phyloP scores from a whole-genome alignment of 2,113 vertebrate species.

The Cavia porcellus region DNA sequence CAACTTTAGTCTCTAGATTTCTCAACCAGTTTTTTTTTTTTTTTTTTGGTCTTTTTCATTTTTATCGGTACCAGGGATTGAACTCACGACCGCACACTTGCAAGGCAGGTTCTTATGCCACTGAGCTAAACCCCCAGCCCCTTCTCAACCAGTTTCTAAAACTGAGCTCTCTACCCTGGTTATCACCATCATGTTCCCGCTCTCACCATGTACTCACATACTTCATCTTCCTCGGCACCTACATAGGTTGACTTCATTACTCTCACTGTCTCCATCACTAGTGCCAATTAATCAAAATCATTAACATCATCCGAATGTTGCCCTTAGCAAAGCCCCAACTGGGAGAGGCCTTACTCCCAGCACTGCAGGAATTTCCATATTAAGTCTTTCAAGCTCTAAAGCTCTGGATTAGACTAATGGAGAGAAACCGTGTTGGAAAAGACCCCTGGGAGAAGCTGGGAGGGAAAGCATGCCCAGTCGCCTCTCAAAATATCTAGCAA shows the following conservation, averaged over 20 bases:
- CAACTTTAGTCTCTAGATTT: neutral
- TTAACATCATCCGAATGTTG: constrained; percentile 70
- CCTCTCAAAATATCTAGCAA: constrained; percentile 83
- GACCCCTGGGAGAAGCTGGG: constrained; percentile 74
- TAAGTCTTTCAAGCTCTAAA: constrained; percentile 69
- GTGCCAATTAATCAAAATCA: constrained; percentile 69
- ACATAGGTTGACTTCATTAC: constrained; percentile 44
- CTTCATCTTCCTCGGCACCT: neutral
- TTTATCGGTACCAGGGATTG: too few relatives aligned
- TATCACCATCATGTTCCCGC: neutral
- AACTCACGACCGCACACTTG: too few relatives aligned
- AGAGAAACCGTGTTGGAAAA: constrained; percentile 73
- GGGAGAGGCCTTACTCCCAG: constrained; percentile 67
- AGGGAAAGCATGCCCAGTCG: constrained; percentile 75
- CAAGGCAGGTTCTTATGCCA: too few relatives aligned
- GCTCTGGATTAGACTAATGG: constrained; percentile 76
- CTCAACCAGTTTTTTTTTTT: too few relatives aligned
- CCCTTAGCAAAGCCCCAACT: constrained; percentile 62
- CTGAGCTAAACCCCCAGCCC: too few relatives aligned
- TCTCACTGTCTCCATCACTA: constrained; percentile 20
- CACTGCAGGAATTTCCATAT: constrained; percentile 74
- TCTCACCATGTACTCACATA: neutral
- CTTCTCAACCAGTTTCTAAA: constrained; percentile 57
- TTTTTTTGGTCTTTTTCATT: too few relatives aligned
- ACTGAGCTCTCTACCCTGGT: neutral